phyloP scores from a whole-genome alignment of 1,140 invertebrate genomes.

The Euschistus heros region DNA sequence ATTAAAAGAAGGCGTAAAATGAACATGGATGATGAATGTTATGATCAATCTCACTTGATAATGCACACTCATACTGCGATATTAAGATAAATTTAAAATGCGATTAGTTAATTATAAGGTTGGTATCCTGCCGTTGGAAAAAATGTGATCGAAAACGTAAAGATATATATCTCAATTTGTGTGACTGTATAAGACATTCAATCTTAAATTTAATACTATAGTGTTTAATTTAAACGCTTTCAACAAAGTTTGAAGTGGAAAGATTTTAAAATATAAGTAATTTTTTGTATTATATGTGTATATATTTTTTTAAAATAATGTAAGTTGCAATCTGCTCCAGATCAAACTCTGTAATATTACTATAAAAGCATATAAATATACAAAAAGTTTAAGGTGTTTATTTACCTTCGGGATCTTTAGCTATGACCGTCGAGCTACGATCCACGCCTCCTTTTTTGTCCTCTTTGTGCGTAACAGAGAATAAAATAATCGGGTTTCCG shows the following conservation, averaged over 20 bases:
- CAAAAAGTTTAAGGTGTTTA: conserved; percentile 20
- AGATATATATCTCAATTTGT: no score
- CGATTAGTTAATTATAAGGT: background rate
- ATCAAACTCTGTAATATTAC: conserved; percentile 17
- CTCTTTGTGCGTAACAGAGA: conserved; percentile 39
- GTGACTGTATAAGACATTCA: no score
- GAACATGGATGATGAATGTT: conserved; percentile 11
- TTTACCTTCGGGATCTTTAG: conserved; percentile 84
- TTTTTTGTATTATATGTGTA: background rate
- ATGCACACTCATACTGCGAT: background rate
- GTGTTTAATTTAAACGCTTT: conserved; percentile 7
- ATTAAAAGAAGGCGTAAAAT: conserved; percentile 3
- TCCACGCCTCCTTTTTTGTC: conserved; percentile 85
- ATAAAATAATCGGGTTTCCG: conserved; percentile 16
- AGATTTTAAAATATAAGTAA: background rate
- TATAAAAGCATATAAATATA: conserved; percentile 20
- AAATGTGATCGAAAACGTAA: no score
- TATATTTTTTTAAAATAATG: background rate
- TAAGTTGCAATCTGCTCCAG: background rate
- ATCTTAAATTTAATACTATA: background rate
- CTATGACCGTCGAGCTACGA: conserved; percentile 85
- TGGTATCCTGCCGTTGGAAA: conserved; percentile 4
- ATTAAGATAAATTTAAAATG: no score
- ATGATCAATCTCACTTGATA: conserved; percentile 3
- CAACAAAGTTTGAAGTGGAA: conserved; percentile 13